Evolutionary conservation across 2,113 vertebrate genomes (phyloP).

Genomic region (Panurus biarmicus): DNA sequence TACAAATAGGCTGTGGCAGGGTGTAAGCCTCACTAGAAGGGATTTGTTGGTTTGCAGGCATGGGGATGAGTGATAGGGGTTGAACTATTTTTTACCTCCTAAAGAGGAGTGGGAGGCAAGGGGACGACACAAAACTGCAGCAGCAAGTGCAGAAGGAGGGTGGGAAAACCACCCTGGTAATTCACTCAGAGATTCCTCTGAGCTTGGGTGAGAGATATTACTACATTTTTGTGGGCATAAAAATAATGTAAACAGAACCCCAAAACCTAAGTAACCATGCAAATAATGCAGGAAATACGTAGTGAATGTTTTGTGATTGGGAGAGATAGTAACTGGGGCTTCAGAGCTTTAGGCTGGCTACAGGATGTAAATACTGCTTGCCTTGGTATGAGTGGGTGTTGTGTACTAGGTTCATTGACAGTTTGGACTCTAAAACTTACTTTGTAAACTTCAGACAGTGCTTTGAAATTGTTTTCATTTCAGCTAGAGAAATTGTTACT

Average conservation of each 20-base stretch:
- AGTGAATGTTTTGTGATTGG: background rate
- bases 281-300: background rate
- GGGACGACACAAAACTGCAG: background rate
- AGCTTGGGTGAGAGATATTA: background rate
- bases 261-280: background rate
- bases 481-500: background rate
- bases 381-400: background rate
- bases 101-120: background rate
- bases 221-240: background rate
- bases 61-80: background rate
- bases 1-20: background rate
- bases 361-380: background rate
- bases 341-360: background rate
- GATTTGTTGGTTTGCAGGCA: background rate
- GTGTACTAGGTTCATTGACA: background rate
- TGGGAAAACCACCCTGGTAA: background rate
- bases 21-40: background rate
- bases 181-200: background rate
- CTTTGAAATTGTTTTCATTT: background rate
- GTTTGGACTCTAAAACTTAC: background rate
- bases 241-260: background rate
- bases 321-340: conserved; percentile 4
- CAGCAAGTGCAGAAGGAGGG: background rate
- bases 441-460: background rate
- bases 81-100: background rate